Percentiles rank a stretch among this genome's conserved stretches.
These are phyloP conservation scores for Lymantria dispar DNA, from an alignment of 2,888 invertebrate genomes.

Conservation along the genomic window DNA sequence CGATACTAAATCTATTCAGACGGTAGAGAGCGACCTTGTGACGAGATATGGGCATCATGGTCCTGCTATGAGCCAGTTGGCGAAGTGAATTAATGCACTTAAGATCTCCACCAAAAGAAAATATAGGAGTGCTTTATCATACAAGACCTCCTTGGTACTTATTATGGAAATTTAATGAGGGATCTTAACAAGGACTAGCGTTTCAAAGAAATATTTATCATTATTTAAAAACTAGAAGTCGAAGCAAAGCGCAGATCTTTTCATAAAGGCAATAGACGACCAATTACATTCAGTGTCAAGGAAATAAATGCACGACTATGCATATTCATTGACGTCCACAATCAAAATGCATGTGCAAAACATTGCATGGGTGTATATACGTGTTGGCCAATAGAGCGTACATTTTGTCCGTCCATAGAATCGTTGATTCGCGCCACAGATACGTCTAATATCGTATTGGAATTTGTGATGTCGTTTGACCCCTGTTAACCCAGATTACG, in stretches of 20 bases:
- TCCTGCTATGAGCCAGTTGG: too few relatives aligned
- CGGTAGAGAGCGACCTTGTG: too few relatives aligned
- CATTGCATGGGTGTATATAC: conserved; percentile 30
- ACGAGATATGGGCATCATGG: too few relatives aligned
- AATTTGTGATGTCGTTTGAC: conserved; percentile 88
- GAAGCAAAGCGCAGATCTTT: background rate
- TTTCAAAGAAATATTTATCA: too few relatives aligned
- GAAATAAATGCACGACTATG: background rate
- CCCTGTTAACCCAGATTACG: conserved; percentile 89
- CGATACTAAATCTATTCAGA: too few relatives aligned
- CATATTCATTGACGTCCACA: conserved; percentile 22
- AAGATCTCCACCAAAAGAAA: too few relatives aligned
- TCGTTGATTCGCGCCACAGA: conserved; percentile 80
- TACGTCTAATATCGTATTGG: conserved; percentile 84
- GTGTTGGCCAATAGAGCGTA: conserved; percentile 47
- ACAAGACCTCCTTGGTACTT: too few relatives aligned
- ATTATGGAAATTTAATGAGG: too few relatives aligned
- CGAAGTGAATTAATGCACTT: too few relatives aligned
- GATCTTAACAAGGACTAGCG: too few relatives aligned
- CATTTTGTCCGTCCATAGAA: conserved; percentile 57
- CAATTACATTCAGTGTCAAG: background rate
- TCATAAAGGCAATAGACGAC: background rate
- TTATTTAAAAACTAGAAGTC: too few relatives aligned
- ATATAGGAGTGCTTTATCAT: too few relatives aligned
- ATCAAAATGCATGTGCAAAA: conserved; percentile 39